Evolutionary conservation across 2,113 vertebrate species (phyloP).

Genomic region (Neogobius melanostomus): DNA sequence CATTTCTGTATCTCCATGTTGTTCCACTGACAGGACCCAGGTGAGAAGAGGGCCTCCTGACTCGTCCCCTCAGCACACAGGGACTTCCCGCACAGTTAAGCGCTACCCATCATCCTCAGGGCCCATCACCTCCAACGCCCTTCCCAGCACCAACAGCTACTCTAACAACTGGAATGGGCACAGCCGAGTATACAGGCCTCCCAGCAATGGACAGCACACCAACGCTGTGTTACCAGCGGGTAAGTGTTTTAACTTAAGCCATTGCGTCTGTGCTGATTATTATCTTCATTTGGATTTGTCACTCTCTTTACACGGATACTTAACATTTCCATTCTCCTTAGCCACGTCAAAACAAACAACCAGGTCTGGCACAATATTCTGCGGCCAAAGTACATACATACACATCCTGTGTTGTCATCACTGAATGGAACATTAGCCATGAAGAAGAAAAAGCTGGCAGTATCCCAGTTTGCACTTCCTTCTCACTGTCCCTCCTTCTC

Average conservation of each 20-base stretch:
- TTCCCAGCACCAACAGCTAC: constrained; percentile 71
- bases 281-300: not conserved
- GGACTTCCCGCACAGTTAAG: constrained; percentile 83
- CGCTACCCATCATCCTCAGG: constrained; percentile 82
- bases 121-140: constrained; percentile 86
- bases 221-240: constrained; percentile 76
- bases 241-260: constrained; percentile 55
- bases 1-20: constrained; percentile 54
- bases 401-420: constrained; percentile 48
- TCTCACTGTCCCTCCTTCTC: constrained; percentile 24
- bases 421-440: constrained; percentile 40
- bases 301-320: constrained; percentile 26
- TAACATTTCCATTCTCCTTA: constrained; percentile 23
- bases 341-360: constrained; percentile 41
- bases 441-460: constrained; percentile 39
- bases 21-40: constrained; percentile 79
- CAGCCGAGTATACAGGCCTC: constrained; percentile 58
- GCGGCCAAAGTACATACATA: constrained; percentile 19
- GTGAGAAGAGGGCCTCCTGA: constrained; percentile 79
- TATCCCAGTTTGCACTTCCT: constrained; percentile 28
- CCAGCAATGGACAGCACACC: constrained; percentile 65
- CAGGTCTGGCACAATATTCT: constrained; percentile 14
- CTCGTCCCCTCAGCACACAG: constrained; percentile 76
- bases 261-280: not conserved
- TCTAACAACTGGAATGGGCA: constrained; percentile 49